Conservation (phyloP, 2,888 invertebrate genomes). For the Achlya flavicornis region DNA sequence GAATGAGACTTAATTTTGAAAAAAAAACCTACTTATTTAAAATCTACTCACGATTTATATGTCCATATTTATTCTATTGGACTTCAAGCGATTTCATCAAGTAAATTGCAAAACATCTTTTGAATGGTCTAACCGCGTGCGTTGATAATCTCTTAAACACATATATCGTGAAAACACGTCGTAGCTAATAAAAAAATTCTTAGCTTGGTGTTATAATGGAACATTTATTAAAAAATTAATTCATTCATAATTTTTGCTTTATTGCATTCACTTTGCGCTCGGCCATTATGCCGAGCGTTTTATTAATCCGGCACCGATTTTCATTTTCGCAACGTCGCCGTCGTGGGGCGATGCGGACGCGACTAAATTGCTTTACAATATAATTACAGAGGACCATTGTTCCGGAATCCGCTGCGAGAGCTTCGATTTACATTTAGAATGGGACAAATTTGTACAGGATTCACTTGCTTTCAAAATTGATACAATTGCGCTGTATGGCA, state of each 20-base stretch:
- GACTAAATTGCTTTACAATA: constrained; percentile 78
- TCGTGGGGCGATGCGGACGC: constrained; percentile 40
- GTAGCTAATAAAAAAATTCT: constrained; percentile 24
- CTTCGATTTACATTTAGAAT: constrained; percentile 75
- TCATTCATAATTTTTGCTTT: constrained; percentile 60
- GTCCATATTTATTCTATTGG: too few species aligned
- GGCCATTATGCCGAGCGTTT: constrained; percentile 48
- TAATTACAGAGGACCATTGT: constrained; percentile 73
- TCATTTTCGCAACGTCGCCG: constrained; percentile 52
- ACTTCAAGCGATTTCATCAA: too few species aligned
- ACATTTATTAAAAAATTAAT: constrained; percentile 51
- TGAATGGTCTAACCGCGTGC: too few species aligned
- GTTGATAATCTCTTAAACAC: neutral
- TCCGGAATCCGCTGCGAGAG: constrained; percentile 52
- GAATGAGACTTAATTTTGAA: too few species aligned
- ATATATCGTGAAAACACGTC: constrained; percentile 21
- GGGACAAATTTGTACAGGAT: constrained; percentile 48
- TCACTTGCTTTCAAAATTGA: constrained; percentile 40
- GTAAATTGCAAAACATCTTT: too few species aligned
- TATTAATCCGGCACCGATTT: constrained; percentile 63
- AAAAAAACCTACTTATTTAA: too few species aligned
- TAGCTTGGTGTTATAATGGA: constrained; percentile 21
- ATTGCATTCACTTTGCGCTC: constrained; percentile 50
- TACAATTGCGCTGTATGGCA: constrained; percentile 23
- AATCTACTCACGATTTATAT: too few species aligned